Evolutionary conservation across 2,113 vertebrate species (phyloP), one percentile per base, ranked within the genome.

Genomic region (Marmota flaviventris): DNA sequence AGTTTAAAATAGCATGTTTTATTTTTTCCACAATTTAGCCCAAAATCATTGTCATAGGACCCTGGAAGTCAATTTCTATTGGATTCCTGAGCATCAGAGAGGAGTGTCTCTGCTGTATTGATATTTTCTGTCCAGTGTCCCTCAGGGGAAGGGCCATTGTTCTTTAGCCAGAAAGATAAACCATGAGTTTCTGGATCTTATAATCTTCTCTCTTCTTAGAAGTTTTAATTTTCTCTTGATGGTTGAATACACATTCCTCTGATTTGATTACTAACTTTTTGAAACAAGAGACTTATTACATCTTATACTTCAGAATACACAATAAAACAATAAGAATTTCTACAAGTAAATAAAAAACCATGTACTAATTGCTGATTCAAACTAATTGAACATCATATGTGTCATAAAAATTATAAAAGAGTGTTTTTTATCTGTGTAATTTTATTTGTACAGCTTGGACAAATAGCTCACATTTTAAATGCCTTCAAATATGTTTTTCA

Each of bases 391-490:
- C n/a, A 42, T 6, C 34, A 14, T 5, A 45, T 45, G 34, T 76
- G 45, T 72, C 25, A 93, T 65, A 65, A 96, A 79, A 86, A 76
- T n/a, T 84, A 14, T 39, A 73, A 92, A 93, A 73, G 29, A 5
- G 4, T 61, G n/a, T 37, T 93, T 96, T 93, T 93, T 53, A 67
- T 76, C 22, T 95, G 61, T 82, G 34, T 85, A 90, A 95, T 94
- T 95, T 94, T 73, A 94, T 92, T 96, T 95, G 53, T 69, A 82
- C 32, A 96, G n/a, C 45, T 94, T 91, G 39, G 7, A 65, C 89
- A 97, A 97, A 93, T 51, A 96, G 25, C 58, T 91, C 34, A 92
- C 75, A 85, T 91, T 91, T 84, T 61, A 97, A 96, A 85, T 82
- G 58, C 17, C 42, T 94, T 96, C 53, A 93, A 83, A 58, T 73